phyloP scores from a whole-genome alignment of 2,113 vertebrate species.

The Pica pica region DNA sequence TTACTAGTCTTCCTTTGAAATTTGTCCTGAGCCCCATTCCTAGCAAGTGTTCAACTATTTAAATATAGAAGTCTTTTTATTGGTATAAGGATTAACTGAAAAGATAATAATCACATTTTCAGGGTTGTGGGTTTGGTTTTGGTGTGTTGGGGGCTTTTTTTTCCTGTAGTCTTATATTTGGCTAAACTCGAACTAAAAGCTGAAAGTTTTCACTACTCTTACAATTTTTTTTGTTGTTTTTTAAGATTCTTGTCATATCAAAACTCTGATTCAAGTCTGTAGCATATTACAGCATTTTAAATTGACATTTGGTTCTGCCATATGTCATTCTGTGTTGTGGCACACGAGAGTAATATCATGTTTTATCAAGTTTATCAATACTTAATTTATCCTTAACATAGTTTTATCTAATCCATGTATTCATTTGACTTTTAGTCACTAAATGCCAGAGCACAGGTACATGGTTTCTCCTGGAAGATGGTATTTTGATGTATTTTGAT shows the following conservation, averaged over 20 bases:
- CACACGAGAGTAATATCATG: background rate
- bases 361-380: constrained; percentile 11
- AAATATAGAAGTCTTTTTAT: background rate
- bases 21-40: background rate
- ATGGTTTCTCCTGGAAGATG: background rate
- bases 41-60: background rate
- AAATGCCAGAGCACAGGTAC: background rate
- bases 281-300: background rate
- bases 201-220: background rate
- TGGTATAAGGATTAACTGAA: background rate
- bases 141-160: rapidly evolving
- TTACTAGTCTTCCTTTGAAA: background rate
- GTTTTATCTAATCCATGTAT: background rate
- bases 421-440: background rate
- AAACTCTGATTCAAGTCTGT: background rate
- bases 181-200: background rate
- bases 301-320: background rate
- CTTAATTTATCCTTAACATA: background rate
- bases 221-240: background rate
- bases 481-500: background rate
- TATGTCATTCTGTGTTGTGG: background rate
- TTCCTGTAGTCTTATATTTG: background rate
- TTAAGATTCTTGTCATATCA: background rate
- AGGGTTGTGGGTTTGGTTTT: background rate
- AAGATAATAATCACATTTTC: background rate